Evolutionary conservation across 2,113 vertebrate species (phyloP), one percentile per base, ranked within the genome.

Genomic region (Melanostigma gelatinosum): DNA sequence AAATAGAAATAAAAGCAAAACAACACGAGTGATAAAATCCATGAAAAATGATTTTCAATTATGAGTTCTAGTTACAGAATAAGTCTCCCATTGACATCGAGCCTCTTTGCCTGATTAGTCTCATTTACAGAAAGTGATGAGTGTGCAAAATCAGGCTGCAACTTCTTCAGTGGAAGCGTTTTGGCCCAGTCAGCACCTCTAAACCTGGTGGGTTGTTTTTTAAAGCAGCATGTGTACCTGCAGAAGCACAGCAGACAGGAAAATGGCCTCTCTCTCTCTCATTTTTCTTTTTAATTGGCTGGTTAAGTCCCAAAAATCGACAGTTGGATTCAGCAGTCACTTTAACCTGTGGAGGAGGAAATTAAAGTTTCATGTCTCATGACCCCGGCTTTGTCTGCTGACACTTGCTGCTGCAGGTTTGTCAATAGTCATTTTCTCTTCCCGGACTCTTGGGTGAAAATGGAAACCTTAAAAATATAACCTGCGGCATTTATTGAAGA

Each of bases 351-450:
- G 52, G 60, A 65, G 62, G 62, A 73, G 57, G 69, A 84, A 79
- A 85, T 79, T 54, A 78, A 88, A 76, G 50, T 83, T 88, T 88
- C 48, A 81, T 87, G 74, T 64, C 2, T 62, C 68, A 22, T 60
- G 78, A 86, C 76, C 80, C 16, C 34, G 0, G 75, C 73, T 46
- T 16, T 20, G 44, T 80, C 72, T 50, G 68, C 64, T 20, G 77
- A 68, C 61, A 77, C 54, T 84, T 7, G 0, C 11, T 34, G 62
- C 66, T 80, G 36, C 75, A 67, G 22, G 71, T 82, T 85, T 88
- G 83, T 90, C 88, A 88, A 89, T 87, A 90, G 60, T 62, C 42
- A 80, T 85, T 87, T 66, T 74, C 77, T 72, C 57, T 50, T 27
- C 20, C 66, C 58, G 38, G 66, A 58, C 42, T 65, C 67, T 64